Base-by-base conservation (phyloP, 2,113 vertebrate genomes). In the Lycaon pictus region DNA sequence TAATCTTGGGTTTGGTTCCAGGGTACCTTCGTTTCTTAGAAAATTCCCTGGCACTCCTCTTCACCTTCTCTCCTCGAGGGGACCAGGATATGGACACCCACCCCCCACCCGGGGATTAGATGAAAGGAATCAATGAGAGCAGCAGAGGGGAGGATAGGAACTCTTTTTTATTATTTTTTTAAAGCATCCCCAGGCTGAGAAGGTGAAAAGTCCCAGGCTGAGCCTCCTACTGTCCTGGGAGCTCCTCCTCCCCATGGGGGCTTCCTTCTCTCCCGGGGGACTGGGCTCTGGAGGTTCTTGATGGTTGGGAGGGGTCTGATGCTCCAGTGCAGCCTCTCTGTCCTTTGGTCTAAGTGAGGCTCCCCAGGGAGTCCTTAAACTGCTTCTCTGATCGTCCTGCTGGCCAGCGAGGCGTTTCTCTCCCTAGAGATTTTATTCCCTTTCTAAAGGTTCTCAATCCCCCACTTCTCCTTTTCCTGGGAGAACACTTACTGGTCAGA, bases 1-100 rank as follows among this genome's bases (percentile, higher is more conserved):
- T 72, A 93, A 93, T 63, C 56, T 76, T 23, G 43, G 58, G 35
- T 91, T 94, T 93, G 37, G 72, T 55, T 96, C 76, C 35, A 32
- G 11, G 63, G 37, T 72, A 35, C 88, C 62, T 80, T 91, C 69
- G 7, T 95, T 92, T 92, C 62, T 91, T 88, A 87, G 79, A 89
- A 63, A 94, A 93, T 88, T 95, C 27, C 15, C 37, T 5, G 13
- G 37, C 20, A 48, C 9, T 29, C 35, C 32, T 87, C 80, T 95
- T 93, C 63, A 55, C 71, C 55, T 72, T 25, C n/a, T 27, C 7
- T 86, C 32, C 51, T 37, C 55, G n/a, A 79, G 17, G 35, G 92
- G 83, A 83, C 56, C 20, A 16, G 56, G 29, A 88, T 84, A 27
- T 6, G 77, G 83, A 83, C 2, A 3, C 79, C 62, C 35, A 10